Percentiles rank a stretch among this genome's conserved stretches.
Evolutionary conservation across 1,140 invertebrate genomes (phyloP).

Genomic region (Cotesia typhae): DNA sequence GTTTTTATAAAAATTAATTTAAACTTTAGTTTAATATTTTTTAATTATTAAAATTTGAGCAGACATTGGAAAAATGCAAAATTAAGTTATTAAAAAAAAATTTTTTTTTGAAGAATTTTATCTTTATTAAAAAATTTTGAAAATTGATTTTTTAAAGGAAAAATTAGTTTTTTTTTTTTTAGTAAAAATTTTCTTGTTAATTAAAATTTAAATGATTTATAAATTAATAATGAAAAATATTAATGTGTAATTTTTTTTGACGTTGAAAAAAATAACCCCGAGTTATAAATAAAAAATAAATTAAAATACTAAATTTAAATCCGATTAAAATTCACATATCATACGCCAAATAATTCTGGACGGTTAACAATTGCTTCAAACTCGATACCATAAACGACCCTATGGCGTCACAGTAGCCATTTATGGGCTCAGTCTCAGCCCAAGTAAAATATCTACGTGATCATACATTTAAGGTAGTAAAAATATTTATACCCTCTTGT

Average conservation of each 20-base stretch:
- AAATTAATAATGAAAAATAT: background rate
- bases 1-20: too few species aligned
- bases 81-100: too few species aligned
- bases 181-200: too few species aligned
- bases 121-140: too few species aligned
- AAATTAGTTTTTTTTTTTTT: too few species aligned
- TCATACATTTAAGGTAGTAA: background rate
- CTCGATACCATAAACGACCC: constrained; percentile 20
- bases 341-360: constrained; percentile 14
- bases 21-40: too few species aligned
- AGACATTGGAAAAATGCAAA: too few species aligned
- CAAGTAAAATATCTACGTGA: constrained; percentile 4
- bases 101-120: too few species aligned
- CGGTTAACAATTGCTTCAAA: constrained; percentile 18
- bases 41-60: too few species aligned
- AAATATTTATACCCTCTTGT: constrained; percentile 2
- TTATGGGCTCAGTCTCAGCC: background rate
- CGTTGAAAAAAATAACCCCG: background rate
- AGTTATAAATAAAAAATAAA: background rate
- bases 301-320: constrained; percentile 4
- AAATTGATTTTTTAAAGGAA: too few species aligned
- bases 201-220: too few species aligned
- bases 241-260: background rate
- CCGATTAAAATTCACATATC: constrained; percentile 7
- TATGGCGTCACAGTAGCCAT: constrained; percentile 21